A percentile compares a stretch with the other conserved stretches of the same genome.
Conservation (phyloP, 2,888 invertebrate genomes). For the Alentia gelatinosa region DNA sequence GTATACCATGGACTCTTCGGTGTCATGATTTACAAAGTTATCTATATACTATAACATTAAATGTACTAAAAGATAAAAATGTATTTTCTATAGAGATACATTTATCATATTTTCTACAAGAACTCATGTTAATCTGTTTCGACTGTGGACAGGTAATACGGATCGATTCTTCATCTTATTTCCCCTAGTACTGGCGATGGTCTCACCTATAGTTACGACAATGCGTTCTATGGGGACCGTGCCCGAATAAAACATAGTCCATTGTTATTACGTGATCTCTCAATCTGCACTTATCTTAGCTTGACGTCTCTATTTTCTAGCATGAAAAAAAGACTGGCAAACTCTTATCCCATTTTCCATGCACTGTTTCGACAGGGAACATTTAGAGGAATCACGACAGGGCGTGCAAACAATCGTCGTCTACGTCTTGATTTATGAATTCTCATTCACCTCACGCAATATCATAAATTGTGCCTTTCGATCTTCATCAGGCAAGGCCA, state of each 20-base stretch:
- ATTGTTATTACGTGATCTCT: neutral
- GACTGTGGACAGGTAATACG: no score
- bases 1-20: no score
- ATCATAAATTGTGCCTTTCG: constrained; percentile 13
- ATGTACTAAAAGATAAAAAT: no score
- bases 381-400: constrained; percentile 4
- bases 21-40: no score
- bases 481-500: constrained; percentile 13
- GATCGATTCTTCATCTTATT: no score
- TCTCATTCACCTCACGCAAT: constrained; percentile 25
- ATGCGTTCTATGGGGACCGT: no score
- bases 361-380: neutral
- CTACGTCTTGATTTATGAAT: constrained; percentile 12
- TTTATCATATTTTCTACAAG: no score
- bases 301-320: neutral
- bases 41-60: no score
- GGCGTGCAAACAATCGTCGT: neutral
- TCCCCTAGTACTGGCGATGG: no score
- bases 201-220: no score
- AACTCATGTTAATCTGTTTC: no score
- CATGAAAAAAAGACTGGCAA: neutral
- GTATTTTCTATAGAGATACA: no score
- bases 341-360: neutral
- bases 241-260: neutral
- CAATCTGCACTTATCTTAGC: neutral